These are phyloP conservation scores for Bellardia bayeri DNA, from an alignment of 2,888 invertebrate species.

Conservation along the genomic window DNA sequence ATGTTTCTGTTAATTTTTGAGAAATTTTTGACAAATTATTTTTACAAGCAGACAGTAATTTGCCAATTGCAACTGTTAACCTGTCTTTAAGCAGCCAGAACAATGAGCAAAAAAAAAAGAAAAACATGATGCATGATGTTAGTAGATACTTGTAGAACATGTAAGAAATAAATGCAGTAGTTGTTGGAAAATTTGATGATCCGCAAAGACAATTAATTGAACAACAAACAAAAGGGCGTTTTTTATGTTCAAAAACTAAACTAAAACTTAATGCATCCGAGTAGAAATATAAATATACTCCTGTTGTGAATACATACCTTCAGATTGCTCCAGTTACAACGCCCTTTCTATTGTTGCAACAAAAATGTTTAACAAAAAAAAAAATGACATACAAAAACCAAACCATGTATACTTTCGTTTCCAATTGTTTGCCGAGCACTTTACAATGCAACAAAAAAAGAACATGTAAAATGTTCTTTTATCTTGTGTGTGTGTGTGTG, in stretches of 20 bases:
- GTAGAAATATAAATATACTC: constrained; percentile 41
- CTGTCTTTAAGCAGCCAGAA: constrained; percentile 59
- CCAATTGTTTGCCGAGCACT: constrained; percentile 48
- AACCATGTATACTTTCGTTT: constrained; percentile 40
- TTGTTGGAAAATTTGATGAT: constrained; percentile 64
- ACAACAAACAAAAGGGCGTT: constrained; percentile 71
- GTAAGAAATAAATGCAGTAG: constrained; percentile 55
- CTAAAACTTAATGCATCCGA: constrained; percentile 31
- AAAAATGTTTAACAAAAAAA: constrained; percentile 16
- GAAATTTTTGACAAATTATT: constrained; percentile 72
- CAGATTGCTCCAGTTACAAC: constrained; percentile 71
- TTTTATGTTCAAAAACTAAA: constrained; percentile 47
- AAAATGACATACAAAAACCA: neutral
- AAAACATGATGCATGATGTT: constrained; percentile 3
- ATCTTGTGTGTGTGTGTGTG: too few relatives aligned
- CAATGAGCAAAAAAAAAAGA: constrained; percentile 39
- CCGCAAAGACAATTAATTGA: constrained; percentile 71
- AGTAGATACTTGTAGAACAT: constrained; percentile 36
- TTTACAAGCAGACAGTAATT: constrained; percentile 73
- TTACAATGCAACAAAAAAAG: constrained; percentile 26
- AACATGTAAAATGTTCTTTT: constrained; percentile 40
- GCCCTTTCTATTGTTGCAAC: constrained; percentile 69
- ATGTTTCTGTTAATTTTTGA: constrained; percentile 37
- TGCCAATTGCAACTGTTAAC: constrained; percentile 73
- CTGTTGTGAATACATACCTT: constrained; percentile 62